Conservation (phyloP, 2,113 vertebrate genomes). For the Melanocharis versteri region DNA sequence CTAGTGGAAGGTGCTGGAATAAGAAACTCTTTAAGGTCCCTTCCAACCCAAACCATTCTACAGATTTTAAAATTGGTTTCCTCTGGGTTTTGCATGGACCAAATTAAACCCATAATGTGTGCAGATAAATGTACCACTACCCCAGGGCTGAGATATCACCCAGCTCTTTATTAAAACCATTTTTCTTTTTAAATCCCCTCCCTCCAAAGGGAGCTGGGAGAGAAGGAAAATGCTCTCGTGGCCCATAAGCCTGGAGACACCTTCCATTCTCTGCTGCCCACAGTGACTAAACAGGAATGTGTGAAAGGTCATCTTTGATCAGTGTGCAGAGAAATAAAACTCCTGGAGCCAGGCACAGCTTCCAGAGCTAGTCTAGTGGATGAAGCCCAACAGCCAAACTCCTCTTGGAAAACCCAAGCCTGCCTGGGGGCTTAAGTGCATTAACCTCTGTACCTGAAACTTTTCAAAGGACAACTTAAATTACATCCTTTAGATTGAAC, state of each 20-base stretch:
- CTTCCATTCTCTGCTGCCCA: neutral
- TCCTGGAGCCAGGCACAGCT: neutral
- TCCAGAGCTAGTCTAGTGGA: neutral
- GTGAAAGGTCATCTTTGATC: neutral
- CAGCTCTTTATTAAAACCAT: conserved; percentile 49
- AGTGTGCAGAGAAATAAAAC: neutral
- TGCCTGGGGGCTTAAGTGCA: neutral
- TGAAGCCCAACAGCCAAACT: neutral
- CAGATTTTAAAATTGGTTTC: neutral
- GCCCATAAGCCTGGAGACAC: neutral
- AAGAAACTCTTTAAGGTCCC: neutral
- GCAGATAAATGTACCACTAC: neutral
- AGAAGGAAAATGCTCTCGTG: neutral
- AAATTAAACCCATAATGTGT: conserved; percentile 29
- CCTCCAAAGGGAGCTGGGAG: neutral
- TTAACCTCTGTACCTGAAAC: neutral
- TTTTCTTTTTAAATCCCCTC: conserved; percentile 40
- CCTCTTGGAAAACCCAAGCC: neutral
- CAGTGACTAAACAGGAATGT: neutral
- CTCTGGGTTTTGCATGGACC: neutral
- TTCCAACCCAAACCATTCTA: neutral
- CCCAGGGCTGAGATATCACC: neutral
- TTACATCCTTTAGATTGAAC: neutral
- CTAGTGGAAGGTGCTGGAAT: neutral
- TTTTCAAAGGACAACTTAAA: neutral